Evolutionary conservation across 2,797 vertebrate genomes (phyloP), one percentile per base, ranked within the genome.

Genomic region (Sebastes cheni): DNA sequence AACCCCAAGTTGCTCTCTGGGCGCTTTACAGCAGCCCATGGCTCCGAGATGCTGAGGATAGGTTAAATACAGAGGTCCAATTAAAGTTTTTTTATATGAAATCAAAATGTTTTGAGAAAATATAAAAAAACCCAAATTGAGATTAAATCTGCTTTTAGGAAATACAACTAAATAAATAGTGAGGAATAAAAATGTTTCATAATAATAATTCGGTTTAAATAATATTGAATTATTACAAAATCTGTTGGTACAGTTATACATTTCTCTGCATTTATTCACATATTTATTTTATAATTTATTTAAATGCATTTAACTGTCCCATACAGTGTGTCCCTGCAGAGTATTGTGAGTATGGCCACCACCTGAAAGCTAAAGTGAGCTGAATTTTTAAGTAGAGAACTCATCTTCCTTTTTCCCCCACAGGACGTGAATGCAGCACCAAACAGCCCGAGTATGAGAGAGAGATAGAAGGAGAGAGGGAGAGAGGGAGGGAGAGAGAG

Each of bases 391-490:
- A 86, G 29, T 12, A 27, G 62, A 62, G 8, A 52, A 4, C 46
- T 72, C 39, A 23, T 79, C 72, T 86, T 67, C 61, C 25, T 12
- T 77, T 90, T 85, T 54, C 30, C 25, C 81, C 70, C 81, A 89
- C 69, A 62, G 88, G 84, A 90, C 84, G 1, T 90, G 87, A 93
- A 94, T 78, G 92, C 90, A 92, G 68, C 92, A 80, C 82, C 59
- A 50, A 89, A 74, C 75, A 84, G 64, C 67, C 56, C 0, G 59
- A 70, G 58, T 55, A 22, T 0, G 66, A 50, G 66, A 55, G 76
- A 68, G 72, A 34, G 66, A 58, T 68, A 82, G 79, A 56, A 76
- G 39, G 42, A 23, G 36, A 42, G 52, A 25, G 56, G 22, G 32
- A 22, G 32, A 62, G 42, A 23, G 36, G 34, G 52, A 25, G 56